phyloP scores from a whole-genome alignment of 2,113 vertebrate genomes.

The Hippocampus guttulatus region DNA sequence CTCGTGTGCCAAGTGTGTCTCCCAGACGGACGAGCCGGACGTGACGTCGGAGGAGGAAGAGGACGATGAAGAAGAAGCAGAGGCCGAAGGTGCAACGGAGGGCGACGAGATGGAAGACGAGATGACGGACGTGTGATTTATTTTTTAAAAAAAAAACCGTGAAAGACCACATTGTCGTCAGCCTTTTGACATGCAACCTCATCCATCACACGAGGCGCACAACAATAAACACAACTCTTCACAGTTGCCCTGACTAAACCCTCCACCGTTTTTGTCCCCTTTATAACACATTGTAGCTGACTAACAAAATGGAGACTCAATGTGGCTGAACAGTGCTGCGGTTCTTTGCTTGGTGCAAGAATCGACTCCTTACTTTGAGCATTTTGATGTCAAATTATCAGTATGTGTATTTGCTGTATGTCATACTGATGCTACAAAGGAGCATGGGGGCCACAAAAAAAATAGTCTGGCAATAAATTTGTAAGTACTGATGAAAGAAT shows the following conservation, averaged over 20 bases:
- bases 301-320: not conserved
- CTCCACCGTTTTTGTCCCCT: not conserved
- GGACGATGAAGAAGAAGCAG: slow-evolving; percentile 80
- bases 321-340: not conserved
- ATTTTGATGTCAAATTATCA: not conserved
- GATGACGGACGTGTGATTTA: slow-evolving; percentile 92
- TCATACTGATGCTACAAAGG: not conserved
- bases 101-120: slow-evolving; percentile 93
- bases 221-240: slow-evolving; percentile 21
- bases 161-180: slow-evolving; percentile 39
- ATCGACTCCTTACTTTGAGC: not conserved
- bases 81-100: slow-evolving; percentile 79
- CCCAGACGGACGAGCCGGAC: slow-evolving; percentile 84
- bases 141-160: not conserved
- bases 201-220: slow-evolving; percentile 11
- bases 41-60: slow-evolving; percentile 93
- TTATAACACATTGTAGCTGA: not conserved
- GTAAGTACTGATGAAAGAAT: not conserved
- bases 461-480: not conserved
- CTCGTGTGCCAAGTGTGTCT: slow-evolving; percentile 89
- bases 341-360: not conserved
- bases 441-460: not conserved
- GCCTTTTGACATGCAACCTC: not conserved
- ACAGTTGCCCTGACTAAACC: not conserved
- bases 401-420: not conserved